Base-by-base conservation (phyloP, 2,888 invertebrate species). In the Macropis europaea region DNA sequence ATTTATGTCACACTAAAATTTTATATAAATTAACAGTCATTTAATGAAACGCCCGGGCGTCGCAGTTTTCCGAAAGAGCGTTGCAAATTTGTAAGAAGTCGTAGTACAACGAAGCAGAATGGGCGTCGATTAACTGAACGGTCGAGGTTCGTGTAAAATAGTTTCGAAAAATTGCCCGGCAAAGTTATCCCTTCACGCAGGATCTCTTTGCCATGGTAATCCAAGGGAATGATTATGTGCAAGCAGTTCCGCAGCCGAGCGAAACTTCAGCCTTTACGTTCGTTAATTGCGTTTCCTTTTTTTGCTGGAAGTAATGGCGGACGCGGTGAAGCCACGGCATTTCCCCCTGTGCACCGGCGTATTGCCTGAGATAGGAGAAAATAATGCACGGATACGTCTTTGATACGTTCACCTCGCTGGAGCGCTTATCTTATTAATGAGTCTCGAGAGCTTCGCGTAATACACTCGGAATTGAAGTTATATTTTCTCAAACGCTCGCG, bases 161-260 rank as follows among this genome's bases (percentile, higher is more conserved):
- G 36, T 34, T 24, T 40, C 5, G n/a, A 66, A 61, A 45, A 61
- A 56, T 26, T 13, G n/a, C 22, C 17, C 13, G 15, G 22, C 42
- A 45, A 68, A 60, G 28, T 50, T 68, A 53, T 11, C 6, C 3
- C 32, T 56, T 38, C 38, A 1, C 19, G 61, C 36, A 54, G 38
- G 22, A 60, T 56, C 61, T n/a, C 56, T 61, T 61, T 61, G 54
- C 28, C 6, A 71, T 68, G 71, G 32, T 71, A 56, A 71, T 71
- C 22, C 22, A 9, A 17, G 13, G 0, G 61, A 54, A 50, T 70
- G 68, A 70, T 70, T 70, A 70, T 54, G 32, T 53, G 7, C 50
- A 19, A 50, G 43, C 36, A 56, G 60, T 54, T 43, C 34, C 32
- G 15, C 30, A 53, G 11, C 43, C 15, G 17, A 17, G 19, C 13